Conservation (phyloP, 2,113 vertebrate genomes). For the rat (Rattus norvegicus) region DNA sequence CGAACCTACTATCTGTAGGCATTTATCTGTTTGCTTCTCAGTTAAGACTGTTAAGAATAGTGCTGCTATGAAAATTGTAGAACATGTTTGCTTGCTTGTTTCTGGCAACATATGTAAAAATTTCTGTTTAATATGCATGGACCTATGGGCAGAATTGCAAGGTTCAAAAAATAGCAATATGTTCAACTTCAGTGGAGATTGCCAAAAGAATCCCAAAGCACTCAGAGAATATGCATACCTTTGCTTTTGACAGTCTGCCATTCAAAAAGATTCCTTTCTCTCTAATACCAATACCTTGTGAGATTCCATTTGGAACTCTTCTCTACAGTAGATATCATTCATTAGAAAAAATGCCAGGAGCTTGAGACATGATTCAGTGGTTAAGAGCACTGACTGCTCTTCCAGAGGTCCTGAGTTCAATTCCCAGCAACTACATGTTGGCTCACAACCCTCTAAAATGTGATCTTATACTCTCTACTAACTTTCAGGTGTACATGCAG, state of each 20-base stretch:
- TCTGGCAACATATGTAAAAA: slow-evolving; percentile 29
- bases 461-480: too few relatives aligned
- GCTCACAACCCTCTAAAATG: too few relatives aligned
- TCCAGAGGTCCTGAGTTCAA: too few relatives aligned
- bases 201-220: neutral
- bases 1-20: neutral
- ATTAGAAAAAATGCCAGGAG: neutral
- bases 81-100: slow-evolving; percentile 7
- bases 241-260: slow-evolving; percentile 25
- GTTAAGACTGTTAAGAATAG: slow-evolving; percentile 9
- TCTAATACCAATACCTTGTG: neutral
- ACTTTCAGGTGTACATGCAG: too few relatives aligned
- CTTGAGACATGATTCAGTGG: too few relatives aligned
- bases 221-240: slow-evolving; percentile 27
- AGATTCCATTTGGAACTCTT: neutral
- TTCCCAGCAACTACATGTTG: too few relatives aligned
- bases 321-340: neutral
- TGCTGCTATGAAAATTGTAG: slow-evolving; percentile 22
- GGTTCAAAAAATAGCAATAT: neutral
- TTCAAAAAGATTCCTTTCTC: slow-evolving; percentile 14
- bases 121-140: slow-evolving; percentile 30
- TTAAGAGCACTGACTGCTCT: too few relatives aligned
- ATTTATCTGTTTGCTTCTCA: neutral
- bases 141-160: slow-evolving; percentile 21
- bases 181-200: slow-evolving; percentile 48